Conservation (phyloP, 1,140 invertebrate genomes). For the Hycleus phaleratus region DNA sequence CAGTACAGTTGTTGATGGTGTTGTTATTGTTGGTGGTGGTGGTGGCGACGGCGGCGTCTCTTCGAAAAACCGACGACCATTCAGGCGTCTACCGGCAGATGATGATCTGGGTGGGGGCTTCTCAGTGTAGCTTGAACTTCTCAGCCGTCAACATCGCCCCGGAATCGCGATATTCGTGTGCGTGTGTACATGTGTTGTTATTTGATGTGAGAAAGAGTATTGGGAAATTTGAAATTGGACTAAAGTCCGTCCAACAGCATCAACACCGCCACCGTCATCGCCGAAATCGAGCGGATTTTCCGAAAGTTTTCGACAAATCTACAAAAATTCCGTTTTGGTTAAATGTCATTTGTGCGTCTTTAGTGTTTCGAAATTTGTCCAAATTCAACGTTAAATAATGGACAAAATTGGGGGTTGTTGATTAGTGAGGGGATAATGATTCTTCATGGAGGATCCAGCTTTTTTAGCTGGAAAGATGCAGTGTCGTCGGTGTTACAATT, state of each 20-base stretch:
- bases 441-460: constrained; percentile 1
- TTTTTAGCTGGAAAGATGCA: constrained; percentile 27
- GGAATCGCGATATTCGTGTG: neutral
- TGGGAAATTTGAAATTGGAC: neutral
- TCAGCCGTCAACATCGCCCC: constrained; percentile 28
- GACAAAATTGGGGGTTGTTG: constrained; percentile 16
- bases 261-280: too few species aligned
- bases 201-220: neutral
- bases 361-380: too few species aligned
- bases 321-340: too few species aligned
- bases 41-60: too few species aligned
- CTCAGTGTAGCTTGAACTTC: constrained; percentile 37
- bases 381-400: neutral
- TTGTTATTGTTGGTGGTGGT: too few species aligned
- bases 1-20: too few species aligned
- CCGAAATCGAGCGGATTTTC: too few species aligned
- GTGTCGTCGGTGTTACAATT: constrained; percentile 13
- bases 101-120: constrained; percentile 10
- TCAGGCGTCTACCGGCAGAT: too few species aligned
- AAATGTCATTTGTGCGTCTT: too few species aligned
- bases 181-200: neutral
- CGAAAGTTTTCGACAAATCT: too few species aligned
- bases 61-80: too few species aligned
- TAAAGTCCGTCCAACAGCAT: too few species aligned
- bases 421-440: constrained; percentile 17